Conservation (phyloP, 2,888 invertebrate species). For the Creontiades dilutus region DNA sequence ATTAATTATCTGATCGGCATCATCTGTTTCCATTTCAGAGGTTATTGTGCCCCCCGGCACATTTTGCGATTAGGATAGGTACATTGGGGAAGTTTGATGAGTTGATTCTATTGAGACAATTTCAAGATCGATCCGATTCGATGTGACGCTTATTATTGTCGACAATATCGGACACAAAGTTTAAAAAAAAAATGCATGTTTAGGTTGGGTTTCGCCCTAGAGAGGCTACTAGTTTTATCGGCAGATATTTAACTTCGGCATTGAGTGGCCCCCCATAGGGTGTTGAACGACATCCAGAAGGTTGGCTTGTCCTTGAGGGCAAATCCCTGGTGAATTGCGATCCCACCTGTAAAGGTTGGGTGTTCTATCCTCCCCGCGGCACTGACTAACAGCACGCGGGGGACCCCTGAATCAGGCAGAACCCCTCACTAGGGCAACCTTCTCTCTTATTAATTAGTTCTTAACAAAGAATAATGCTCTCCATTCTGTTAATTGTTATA, state of each 20-base stretch:
- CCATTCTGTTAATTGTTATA: slow-evolving; percentile 55
- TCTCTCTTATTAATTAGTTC: slow-evolving; percentile 55
- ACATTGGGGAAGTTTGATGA: too few relatives aligned
- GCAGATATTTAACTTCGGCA: background rate
- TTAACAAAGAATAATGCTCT: slow-evolving; percentile 60
- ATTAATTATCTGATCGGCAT: too few relatives aligned
- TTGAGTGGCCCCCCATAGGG: background rate
- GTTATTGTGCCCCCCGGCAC: too few relatives aligned
- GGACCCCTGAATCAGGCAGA: slow-evolving; percentile 45
- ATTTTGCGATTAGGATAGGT: too few relatives aligned
- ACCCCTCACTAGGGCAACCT: slow-evolving; percentile 34
- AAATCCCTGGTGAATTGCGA: slow-evolving; percentile 9
- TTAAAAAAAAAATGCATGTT: too few relatives aligned
- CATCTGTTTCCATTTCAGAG: too few relatives aligned
- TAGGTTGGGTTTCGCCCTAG: too few relatives aligned
- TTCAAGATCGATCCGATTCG: too few relatives aligned
- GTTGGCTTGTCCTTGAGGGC: slow-evolving; percentile 13
- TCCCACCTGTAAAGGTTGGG: slow-evolving; percentile 2
- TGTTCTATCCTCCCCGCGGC: slow-evolving; percentile 10
- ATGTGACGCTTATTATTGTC: too few relatives aligned
- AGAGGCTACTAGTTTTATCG: too few relatives aligned
- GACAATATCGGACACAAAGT: too few relatives aligned
- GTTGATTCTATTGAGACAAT: too few relatives aligned
- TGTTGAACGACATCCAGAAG: background rate
- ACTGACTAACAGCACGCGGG: slow-evolving; percentile 52